Percentiles rank a stretch among this genome's conserved stretches.
Conservation (phyloP, 2,797 vertebrate genomes). For the Rhynchotus rufescens region DNA sequence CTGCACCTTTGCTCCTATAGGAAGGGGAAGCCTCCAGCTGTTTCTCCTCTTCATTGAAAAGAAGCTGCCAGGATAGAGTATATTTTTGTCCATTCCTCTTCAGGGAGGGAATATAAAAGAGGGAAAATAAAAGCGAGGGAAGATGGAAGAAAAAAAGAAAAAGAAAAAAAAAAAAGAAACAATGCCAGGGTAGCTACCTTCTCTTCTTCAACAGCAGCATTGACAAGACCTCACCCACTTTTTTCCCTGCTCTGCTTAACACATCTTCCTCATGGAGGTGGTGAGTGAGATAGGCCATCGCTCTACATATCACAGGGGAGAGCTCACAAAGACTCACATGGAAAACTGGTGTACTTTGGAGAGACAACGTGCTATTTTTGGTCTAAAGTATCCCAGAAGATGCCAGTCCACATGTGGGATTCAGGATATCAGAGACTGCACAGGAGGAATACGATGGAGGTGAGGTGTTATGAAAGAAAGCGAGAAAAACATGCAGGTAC, state of each 20-base stretch:
- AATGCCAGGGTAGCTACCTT: not conserved
- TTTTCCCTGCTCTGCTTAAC: not conserved
- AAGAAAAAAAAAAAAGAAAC: too few species aligned
- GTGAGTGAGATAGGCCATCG: not conserved
- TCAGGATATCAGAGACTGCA: not conserved
- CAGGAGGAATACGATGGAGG: not conserved
- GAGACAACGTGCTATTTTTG: not conserved
- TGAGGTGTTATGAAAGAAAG: not conserved
- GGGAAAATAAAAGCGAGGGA: too few species aligned
- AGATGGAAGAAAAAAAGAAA: too few species aligned
- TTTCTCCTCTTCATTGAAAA: not conserved
- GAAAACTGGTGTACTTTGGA: not conserved
- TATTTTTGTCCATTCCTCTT: not conserved
- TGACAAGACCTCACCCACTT: not conserved
- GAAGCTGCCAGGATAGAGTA: not conserved
- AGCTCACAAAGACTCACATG: not conserved
- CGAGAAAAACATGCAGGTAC: not conserved
- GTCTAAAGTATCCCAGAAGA: not conserved
- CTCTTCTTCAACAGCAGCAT: not conserved
- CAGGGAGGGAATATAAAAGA: not conserved
- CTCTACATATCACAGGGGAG: accelerated
- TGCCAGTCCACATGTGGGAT: accelerated
- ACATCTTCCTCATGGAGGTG: not conserved
- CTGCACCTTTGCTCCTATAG: not conserved
- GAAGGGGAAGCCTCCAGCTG: not conserved